Percentiles rank a stretch among this genome's conserved stretches.
phyloP scores from a whole-genome alignment of 2,113 vertebrate species.

The Laticauda colubrina region DNA sequence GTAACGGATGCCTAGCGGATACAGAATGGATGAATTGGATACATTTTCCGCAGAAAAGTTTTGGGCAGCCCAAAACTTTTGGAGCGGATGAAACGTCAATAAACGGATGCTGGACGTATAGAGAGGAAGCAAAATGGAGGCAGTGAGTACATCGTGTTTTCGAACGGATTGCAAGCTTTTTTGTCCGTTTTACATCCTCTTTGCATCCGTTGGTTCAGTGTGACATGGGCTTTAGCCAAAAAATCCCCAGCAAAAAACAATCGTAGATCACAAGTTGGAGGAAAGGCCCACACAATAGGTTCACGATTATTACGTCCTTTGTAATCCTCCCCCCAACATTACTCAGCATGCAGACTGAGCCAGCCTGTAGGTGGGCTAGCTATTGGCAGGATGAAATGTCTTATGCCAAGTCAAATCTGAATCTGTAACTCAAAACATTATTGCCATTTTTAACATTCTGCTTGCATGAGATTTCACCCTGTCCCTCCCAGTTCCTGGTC shows the following conservation, averaged over 20 bases:
- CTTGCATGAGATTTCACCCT: not conserved
- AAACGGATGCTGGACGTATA: too few relatives aligned
- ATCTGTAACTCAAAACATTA: not conserved
- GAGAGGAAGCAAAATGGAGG: too few relatives aligned
- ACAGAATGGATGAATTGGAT: too few relatives aligned
- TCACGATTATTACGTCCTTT: not conserved
- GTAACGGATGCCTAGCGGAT: too few relatives aligned
- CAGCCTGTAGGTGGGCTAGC: not conserved
- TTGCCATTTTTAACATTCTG: not conserved
- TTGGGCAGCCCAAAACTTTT: too few relatives aligned
- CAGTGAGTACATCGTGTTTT: too few relatives aligned
- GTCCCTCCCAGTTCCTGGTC: not conserved
- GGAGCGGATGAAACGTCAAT: too few relatives aligned
- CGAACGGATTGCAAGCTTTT: too few relatives aligned
- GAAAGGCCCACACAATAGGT: not conserved
- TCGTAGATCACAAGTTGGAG: not conserved
- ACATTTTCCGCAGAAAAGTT: too few relatives aligned
- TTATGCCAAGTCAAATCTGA: not conserved
- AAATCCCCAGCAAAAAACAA: not conserved
- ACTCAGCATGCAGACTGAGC: not conserved
- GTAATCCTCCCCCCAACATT: not conserved
- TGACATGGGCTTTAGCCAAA: too few relatives aligned
- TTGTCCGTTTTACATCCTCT: too few relatives aligned
- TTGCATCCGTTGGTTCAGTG: too few relatives aligned
- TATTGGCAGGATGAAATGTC: not conserved